Percentiles rank a stretch among this genome's conserved stretches.
Evolutionary conservation across 2,113 vertebrate genomes (phyloP).

Genomic region (Elachura formosa): DNA sequence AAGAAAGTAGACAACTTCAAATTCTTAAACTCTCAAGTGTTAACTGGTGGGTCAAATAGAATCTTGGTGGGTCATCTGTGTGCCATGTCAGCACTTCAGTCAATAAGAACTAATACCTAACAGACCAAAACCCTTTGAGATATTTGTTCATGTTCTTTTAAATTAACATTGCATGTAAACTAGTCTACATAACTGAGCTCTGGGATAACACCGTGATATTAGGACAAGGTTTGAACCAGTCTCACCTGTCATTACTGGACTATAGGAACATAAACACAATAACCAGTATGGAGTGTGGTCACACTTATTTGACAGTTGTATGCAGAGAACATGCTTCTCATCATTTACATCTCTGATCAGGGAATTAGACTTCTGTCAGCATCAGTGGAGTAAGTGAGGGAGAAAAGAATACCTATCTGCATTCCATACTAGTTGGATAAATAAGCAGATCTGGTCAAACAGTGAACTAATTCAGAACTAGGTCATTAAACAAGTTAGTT

Average conservation of each 20-base stretch:
- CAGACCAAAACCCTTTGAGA: neutral
- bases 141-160: neutral
- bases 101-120: neutral
- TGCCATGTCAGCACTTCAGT: neutral
- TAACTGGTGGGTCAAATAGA: neutral
- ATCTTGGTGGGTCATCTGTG: neutral
- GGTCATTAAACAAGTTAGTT: neutral
- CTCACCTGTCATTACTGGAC: neutral
- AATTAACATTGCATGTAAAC: neutral
- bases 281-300: neutral
- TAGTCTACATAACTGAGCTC: neutral
- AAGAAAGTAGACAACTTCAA: conserved; percentile 36
- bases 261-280: neutral
- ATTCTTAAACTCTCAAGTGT: neutral
- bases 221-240: neutral
- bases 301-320: neutral
- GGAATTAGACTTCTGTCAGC: neutral
- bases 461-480: neutral
- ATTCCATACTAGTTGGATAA: neutral
- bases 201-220: neutral
- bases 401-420: neutral
- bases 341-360: neutral
- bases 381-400: neutral
- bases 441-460: neutral
- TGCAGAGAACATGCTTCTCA: neutral